Base-by-base conservation (phyloP, 2,113 vertebrate genomes). In the Pedionomus torquatus region DNA sequence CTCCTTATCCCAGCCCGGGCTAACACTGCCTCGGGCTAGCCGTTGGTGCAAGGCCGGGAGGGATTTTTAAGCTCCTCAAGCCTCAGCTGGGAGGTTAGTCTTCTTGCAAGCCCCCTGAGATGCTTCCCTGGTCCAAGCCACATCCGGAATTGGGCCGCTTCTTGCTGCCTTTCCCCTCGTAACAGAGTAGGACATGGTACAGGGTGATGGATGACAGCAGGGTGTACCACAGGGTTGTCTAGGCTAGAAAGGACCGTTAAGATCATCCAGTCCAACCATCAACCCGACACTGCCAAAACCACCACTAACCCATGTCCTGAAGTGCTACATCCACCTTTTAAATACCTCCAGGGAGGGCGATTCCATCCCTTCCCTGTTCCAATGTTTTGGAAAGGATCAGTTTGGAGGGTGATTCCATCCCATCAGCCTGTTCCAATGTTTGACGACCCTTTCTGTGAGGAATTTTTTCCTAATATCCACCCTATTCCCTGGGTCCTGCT, bases 81-180 rank as follows among this genome's bases (percentile, higher is more conserved):
- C 35, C 30, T 6, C 5, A 55, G 51, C 11, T 20, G 4, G 0
- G 2, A 1, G 0, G 18, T 35, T 51, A 2, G 13, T 55, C 24
- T 7, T 24, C 13, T 8, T 12, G 25, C 13, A 7, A 33, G 5
- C 31, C 16, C 31, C 2, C 52, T 5, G 19, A 15, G 43, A 4
- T 37, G 1, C 3, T 0, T 13, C n/a, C 26, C 52, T 10, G 41
- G 9, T 21, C 25, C 54, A 11, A 57, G 15, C 41, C 3, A 2
- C 1, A 13, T 20, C 41, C 46, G 6, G 4, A 0, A 5, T 43
- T 2, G 3, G 57, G 37, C 7, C 17, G 13, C 37, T 46, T 46
- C 6, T 7, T 11, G 30, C 39, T 33, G 43, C 35, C 35, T 30
- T 31, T 60, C 49, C 19, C 6, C 35, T 33, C 16, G 69, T 10